Evolutionary conservation across 2,113 vertebrate species (phyloP).

Genomic region (Holacanthus passer): DNA sequence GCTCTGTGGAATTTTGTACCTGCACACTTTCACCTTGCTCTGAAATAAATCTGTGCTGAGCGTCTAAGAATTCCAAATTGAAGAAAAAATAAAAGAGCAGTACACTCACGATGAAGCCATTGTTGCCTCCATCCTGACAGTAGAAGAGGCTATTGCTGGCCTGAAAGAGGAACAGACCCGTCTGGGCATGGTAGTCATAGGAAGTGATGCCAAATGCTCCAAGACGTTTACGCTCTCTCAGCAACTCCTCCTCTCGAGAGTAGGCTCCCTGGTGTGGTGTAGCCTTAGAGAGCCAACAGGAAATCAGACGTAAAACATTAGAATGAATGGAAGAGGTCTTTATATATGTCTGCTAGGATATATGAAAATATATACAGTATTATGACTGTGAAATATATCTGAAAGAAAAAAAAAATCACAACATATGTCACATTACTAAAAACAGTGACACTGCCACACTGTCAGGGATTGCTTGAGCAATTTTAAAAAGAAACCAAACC

Average conservation of each 20-base stretch:
- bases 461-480: neutral
- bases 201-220: constrained; percentile 98
- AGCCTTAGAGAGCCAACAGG: constrained; percentile 81
- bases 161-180: constrained; percentile 97
- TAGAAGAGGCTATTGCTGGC: constrained; percentile 98
- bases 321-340: neutral
- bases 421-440: neutral
- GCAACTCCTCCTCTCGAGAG: constrained; percentile 94
- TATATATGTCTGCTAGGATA: neutral
- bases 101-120: constrained; percentile 94
- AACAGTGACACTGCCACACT: no score
- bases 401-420: no score
- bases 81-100: neutral
- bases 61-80: neutral
- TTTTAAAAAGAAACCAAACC: neutral
- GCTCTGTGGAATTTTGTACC: neutral
- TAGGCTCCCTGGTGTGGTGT: constrained; percentile 96
- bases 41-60: neutral
- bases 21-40: neutral
- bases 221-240: constrained; percentile 94
- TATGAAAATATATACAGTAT: neutral
- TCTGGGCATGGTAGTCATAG: constrained; percentile 95
- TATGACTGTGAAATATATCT: neutral
- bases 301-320: neutral
- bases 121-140: constrained; percentile 94